Conservation (phyloP, 2,888 invertebrate species). For the Galerucella calmariensis region DNA sequence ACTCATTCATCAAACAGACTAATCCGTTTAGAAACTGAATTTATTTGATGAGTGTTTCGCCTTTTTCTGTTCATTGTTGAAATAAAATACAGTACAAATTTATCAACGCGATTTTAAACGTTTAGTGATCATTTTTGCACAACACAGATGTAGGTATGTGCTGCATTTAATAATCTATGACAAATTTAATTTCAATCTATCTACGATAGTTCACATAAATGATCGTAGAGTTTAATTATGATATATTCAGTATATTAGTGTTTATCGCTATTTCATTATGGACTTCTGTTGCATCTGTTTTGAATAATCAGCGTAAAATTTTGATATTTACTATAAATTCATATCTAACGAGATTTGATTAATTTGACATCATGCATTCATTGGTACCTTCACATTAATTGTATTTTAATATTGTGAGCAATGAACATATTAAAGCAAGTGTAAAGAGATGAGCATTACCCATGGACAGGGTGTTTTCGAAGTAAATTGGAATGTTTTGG, state of each 20-base stretch:
- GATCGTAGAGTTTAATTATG: slow-evolving; percentile 34
- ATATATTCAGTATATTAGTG: slow-evolving; percentile 21
- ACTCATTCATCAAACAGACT: no score
- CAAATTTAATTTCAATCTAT: slow-evolving; percentile 35
- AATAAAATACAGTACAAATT: background rate
- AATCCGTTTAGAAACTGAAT: no score
- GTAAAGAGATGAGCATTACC: no score
- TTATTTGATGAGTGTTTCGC: no score
- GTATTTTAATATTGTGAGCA: no score
- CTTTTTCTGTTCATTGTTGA: no score
- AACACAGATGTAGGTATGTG: background rate
- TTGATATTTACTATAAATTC: slow-evolving; percentile 16
- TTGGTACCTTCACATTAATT: no score
- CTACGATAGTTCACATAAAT: slow-evolving; percentile 39
- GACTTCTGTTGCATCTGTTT: slow-evolving; percentile 18
- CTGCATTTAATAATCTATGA: slow-evolving; percentile 14
- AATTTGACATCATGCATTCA: no score
- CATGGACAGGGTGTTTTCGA: no score
- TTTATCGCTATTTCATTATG: slow-evolving; percentile 29
- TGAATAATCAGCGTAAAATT: slow-evolving; percentile 30
- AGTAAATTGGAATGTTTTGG: no score
- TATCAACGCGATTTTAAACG: background rate
- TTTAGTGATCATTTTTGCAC: background rate
- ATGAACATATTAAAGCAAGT: no score
- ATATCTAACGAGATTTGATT: background rate